Percentiles rank a stretch among this genome's conserved stretches.
Conservation (phyloP, 2,888 invertebrate genomes). For the Buathra laborator region DNA sequence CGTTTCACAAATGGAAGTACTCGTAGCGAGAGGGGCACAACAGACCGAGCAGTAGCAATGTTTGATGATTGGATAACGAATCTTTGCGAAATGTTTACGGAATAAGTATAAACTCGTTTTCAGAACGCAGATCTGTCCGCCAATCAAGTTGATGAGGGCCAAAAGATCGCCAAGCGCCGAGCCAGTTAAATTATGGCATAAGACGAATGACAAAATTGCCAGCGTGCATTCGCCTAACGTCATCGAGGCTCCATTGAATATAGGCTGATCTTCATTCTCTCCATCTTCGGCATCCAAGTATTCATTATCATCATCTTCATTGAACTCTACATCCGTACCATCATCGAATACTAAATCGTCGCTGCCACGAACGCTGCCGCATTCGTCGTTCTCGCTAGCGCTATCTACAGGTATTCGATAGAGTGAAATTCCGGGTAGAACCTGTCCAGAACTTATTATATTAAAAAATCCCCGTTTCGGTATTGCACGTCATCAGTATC, state of each 20-base stretch:
- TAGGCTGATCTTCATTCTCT: not conserved
- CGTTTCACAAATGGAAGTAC: not conserved
- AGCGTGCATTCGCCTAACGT: conserved; percentile 12
- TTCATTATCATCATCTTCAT: not conserved
- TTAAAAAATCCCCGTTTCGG: too few relatives aligned
- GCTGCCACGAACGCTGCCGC: not conserved
- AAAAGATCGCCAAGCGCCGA: not conserved
- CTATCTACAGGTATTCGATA: not conserved
- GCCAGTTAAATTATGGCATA: conserved; percentile 22
- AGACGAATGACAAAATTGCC: conserved; percentile 6
- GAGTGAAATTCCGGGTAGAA: too few relatives aligned
- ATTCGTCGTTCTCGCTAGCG: not conserved
- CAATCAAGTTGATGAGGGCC: not conserved
- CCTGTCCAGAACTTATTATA: too few relatives aligned
- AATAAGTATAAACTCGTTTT: conserved; percentile 15
- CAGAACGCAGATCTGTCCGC: not conserved
- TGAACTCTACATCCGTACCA: not conserved
- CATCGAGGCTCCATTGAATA: conserved; percentile 7
- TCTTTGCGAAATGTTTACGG: not conserved
- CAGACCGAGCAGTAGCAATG: conserved; percentile 23
- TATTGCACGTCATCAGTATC: too few relatives aligned
- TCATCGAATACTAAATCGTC: not conserved
- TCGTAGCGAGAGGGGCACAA: conserved; percentile 2
- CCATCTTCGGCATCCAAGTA: not conserved
- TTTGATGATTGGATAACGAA: conserved; percentile 21